These are phyloP conservation scores for Venustaconcha ellipsiformis DNA, from an alignment of 1,140 invertebrate species.

Conservation along the genomic window DNA sequence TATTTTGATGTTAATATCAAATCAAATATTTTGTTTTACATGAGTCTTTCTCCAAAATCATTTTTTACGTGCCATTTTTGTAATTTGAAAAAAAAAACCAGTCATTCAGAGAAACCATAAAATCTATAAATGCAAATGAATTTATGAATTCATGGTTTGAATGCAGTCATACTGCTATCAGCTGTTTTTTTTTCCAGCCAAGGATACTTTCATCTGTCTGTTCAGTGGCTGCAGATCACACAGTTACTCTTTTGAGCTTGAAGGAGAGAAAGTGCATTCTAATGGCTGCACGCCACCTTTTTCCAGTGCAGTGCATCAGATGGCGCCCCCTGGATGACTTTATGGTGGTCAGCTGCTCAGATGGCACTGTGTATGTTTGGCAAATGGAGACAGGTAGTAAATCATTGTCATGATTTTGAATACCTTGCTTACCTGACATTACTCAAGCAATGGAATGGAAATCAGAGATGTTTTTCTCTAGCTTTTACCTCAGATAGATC, in stretches of 20 bases:
- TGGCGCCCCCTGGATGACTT: constrained; percentile 99
- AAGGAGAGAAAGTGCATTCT: constrained; percentile 96
- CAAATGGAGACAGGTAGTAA: constrained; percentile 97
- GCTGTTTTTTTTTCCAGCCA: constrained; percentile 74
- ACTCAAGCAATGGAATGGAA: too few relatives aligned
- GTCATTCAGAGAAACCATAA: too few relatives aligned
- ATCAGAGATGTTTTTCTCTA: too few relatives aligned
- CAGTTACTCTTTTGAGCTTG: constrained; percentile 92
- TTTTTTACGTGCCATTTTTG: too few relatives aligned
- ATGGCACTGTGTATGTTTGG: constrained; percentile 99
- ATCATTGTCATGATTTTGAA: too few relatives aligned
- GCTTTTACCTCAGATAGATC: too few relatives aligned
- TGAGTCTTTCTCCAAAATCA: too few relatives aligned
- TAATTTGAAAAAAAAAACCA: too few relatives aligned
- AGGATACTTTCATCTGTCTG: constrained; percentile 95
- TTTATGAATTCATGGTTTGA: not conserved
- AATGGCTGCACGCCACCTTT: constrained; percentile 94
- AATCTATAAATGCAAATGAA: too few relatives aligned
- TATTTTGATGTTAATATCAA: too few relatives aligned
- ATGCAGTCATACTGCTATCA: not conserved
- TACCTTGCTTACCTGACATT: too few relatives aligned
- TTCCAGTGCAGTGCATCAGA: constrained; percentile 95
- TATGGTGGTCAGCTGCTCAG: constrained; percentile 97
- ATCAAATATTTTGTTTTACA: too few relatives aligned
- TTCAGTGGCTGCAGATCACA: constrained; percentile 97